A percentile compares a stretch with the other conserved stretches of the same genome.
Evolutionary conservation across 2,888 invertebrate species (phyloP).

Genomic region (Hecatera dysodea): DNA sequence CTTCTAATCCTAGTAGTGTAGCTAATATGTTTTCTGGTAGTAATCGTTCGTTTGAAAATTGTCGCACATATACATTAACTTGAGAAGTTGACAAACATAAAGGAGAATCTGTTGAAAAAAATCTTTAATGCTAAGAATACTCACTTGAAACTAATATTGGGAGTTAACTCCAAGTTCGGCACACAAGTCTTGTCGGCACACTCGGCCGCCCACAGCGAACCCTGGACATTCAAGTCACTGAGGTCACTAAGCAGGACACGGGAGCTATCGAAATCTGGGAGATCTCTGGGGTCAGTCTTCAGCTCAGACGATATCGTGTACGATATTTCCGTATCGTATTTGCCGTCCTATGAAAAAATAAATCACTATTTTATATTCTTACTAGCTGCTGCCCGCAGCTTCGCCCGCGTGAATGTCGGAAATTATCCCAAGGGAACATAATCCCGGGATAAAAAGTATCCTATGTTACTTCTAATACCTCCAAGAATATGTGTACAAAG

Average conservation of each 20-base stretch:
- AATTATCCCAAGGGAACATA: too few species aligned
- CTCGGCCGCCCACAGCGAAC: constrained; percentile 65
- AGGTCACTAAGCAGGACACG: constrained; percentile 69
- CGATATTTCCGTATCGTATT: constrained; percentile 68
- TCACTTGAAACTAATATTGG: constrained; percentile 59
- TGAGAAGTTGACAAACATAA: too few species aligned
- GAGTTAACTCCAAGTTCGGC: constrained; percentile 60
- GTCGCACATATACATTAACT: too few species aligned
- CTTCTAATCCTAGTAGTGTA: too few species aligned
- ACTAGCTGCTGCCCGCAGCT: too few species aligned
- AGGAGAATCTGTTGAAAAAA: too few species aligned
- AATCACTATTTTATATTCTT: neutral
- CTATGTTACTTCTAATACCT: too few species aligned
- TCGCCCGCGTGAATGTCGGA: too few species aligned
- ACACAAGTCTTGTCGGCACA: constrained; percentile 66
- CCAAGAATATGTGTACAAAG: too few species aligned
- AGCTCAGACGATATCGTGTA: constrained; percentile 67
- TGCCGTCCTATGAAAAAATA: constrained; percentile 59
- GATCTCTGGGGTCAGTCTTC: constrained; percentile 53
- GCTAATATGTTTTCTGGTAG: too few species aligned
- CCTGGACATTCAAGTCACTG: constrained; percentile 57
- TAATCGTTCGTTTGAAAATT: too few species aligned
- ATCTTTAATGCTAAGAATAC: constrained; percentile 14
- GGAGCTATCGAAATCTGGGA: constrained; percentile 41
- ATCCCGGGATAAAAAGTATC: too few species aligned